phyloP scores from a whole-genome alignment of 1,140 invertebrate genomes.

The Drosophila chauvacae region DNA sequence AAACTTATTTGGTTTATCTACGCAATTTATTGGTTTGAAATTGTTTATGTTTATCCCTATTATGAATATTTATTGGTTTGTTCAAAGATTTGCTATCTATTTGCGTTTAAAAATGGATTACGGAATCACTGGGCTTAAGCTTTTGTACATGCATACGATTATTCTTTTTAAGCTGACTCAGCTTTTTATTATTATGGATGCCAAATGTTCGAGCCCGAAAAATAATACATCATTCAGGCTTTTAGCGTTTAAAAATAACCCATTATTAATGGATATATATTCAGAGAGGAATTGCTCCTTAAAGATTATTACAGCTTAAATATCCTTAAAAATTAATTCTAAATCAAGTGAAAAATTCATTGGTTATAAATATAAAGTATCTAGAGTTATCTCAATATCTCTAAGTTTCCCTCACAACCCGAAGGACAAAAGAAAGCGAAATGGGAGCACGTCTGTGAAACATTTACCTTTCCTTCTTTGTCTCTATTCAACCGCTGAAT shows the following conservation, averaged over 20 bases:
- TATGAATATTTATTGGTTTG: conserved; percentile 6
- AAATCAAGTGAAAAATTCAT: background rate
- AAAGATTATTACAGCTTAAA: background rate
- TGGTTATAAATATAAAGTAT: background rate
- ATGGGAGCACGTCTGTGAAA: background rate
- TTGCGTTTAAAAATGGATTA: background rate
- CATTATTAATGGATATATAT: background rate
- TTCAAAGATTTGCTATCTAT: background rate
- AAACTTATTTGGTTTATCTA: background rate
- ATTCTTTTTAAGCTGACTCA: background rate
- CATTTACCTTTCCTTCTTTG: conserved; percentile 1
- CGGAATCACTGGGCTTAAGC: background rate
- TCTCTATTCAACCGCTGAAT: conserved; percentile 1
- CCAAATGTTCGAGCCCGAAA: too few species aligned
- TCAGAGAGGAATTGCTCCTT: background rate
- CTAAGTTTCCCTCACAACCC: background rate
- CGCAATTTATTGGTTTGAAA: background rate
- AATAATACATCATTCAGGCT: background rate
- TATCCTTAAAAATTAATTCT: background rate
- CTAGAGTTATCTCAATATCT: background rate
- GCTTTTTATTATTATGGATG: background rate
- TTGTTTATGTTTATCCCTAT: background rate
- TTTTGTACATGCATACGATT: background rate
- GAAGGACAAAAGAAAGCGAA: conserved; percentile 13
- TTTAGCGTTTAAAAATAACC: background rate